Evolutionary conservation across 2,113 vertebrate species (phyloP).

Genomic region (Callopanchax toddi): DNA sequence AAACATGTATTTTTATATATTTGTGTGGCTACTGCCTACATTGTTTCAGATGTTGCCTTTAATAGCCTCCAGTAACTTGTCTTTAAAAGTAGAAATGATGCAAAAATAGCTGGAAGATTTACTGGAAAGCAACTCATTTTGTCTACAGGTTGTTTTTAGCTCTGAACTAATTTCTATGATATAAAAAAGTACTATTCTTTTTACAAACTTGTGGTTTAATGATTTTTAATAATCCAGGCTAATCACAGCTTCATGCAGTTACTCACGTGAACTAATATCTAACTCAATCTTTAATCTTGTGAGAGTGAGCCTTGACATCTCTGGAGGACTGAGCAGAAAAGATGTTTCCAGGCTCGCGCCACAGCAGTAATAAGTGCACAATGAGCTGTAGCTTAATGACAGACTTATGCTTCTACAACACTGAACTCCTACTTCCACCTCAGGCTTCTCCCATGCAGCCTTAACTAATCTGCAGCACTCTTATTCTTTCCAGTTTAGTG

Average conservation of each 20-base stretch:
- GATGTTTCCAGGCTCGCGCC: slow-evolving; percentile 46
- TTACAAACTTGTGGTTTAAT: slow-evolving; percentile 34
- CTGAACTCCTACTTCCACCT: slow-evolving; percentile 46
- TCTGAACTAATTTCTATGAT: slow-evolving; percentile 35
- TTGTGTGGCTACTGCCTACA: too few species aligned
- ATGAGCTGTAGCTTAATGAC: slow-evolving; percentile 51
- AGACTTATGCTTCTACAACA: slow-evolving; percentile 58
- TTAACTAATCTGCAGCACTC: slow-evolving; percentile 37
- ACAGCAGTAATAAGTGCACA: slow-evolving; percentile 49
- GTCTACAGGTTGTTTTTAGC: not conserved
- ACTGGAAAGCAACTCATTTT: too few species aligned
- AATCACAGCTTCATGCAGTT: slow-evolving; percentile 33
- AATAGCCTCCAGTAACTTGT: too few species aligned
- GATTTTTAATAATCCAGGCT: slow-evolving; percentile 54
- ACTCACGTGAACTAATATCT: slow-evolving; percentile 51
- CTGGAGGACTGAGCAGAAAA: slow-evolving; percentile 42
- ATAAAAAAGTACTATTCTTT: too few species aligned
- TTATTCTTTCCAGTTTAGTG: slow-evolving; percentile 15
- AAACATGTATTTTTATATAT: too few species aligned
- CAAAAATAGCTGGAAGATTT: too few species aligned
- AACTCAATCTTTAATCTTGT: slow-evolving; percentile 67
- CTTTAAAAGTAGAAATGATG: too few species aligned
- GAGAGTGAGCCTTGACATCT: slow-evolving; percentile 63
- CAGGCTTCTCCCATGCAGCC: slow-evolving; percentile 26
- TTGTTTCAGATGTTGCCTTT: too few species aligned